These are phyloP conservation scores for Paramormyrops hopkinsi DNA, from an alignment of 2,797 vertebrate genomes.

Conservation along the genomic window DNA sequence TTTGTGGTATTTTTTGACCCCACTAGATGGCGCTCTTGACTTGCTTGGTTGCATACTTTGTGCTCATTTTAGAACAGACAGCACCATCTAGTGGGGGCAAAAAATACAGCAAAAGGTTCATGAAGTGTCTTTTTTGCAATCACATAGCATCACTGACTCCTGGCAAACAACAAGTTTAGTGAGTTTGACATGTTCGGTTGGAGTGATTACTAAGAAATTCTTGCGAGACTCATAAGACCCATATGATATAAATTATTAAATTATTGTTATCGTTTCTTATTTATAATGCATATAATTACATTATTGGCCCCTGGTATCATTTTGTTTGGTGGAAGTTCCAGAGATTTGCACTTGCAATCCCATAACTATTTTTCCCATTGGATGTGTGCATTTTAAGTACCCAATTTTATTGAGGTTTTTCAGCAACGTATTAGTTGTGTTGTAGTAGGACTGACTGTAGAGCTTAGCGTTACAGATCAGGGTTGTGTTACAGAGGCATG, in stretches of 20 bases:
- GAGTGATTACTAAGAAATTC: background rate
- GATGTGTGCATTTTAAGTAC: background rate
- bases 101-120: background rate
- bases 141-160: background rate
- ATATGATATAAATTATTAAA: background rate
- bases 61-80: background rate
- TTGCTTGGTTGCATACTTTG: background rate
- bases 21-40: background rate
- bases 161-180: background rate
- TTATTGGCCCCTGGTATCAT: background rate
- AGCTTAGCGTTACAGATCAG: background rate
- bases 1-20: background rate
- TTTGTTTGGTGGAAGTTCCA: background rate
- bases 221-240: background rate
- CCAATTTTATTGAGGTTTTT: background rate
- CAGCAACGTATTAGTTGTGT: background rate
- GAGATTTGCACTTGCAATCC: background rate
- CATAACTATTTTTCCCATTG: background rate
- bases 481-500: background rate
- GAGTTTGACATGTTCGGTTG: background rate
- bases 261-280: background rate
- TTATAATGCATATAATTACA: background rate
- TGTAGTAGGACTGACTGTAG: background rate
- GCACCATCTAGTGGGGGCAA: background rate
- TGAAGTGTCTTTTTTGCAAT: background rate